Percentiles rank a stretch among this genome's conserved stretches.
phyloP scores from a whole-genome alignment of 2,888 invertebrate genomes.

The Drosophila subsilvestris region DNA sequence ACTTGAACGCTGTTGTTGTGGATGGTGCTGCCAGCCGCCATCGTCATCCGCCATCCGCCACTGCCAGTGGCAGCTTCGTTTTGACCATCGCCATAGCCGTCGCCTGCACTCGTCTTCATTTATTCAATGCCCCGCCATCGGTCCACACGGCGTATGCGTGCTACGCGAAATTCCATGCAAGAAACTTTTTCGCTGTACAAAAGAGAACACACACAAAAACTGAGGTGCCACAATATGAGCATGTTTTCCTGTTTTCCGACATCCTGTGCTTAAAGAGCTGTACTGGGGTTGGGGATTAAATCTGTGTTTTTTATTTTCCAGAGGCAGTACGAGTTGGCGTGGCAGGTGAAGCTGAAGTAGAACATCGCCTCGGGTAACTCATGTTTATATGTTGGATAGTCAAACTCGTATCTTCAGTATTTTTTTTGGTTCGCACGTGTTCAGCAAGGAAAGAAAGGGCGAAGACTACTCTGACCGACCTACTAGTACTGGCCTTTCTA shows the following conservation, averaged over 20 bases:
- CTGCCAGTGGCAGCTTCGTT: slow-evolving; percentile 42
- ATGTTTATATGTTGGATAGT: background rate
- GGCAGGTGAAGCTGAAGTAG: no score
- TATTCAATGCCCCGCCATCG: slow-evolving; percentile 70
- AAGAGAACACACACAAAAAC: background rate
- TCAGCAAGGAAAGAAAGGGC: background rate
- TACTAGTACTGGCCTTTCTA: background rate
- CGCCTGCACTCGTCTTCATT: slow-evolving; percentile 67
- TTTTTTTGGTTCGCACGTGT: background rate
- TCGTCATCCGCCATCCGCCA: slow-evolving; percentile 19
- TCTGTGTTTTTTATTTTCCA: background rate
- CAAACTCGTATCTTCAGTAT: background rate
- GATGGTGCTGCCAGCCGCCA: slow-evolving; percentile 28
- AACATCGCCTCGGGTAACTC: no score
- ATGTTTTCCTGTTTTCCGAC: slow-evolving; percentile 13
- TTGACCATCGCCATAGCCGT: slow-evolving; percentile 49
- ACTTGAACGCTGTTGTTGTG: slow-evolving; percentile 60
- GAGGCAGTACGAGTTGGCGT: background rate
- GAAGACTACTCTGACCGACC: background rate
- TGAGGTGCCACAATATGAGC: slow-evolving; percentile 22
- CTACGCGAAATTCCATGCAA: slow-evolving; percentile 48
- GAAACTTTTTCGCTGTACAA: slow-evolving; percentile 29
- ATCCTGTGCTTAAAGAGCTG: slow-evolving; percentile 21
- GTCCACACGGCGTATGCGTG: slow-evolving; percentile 73
- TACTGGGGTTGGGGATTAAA: slow-evolving; percentile 10